These are phyloP conservation scores for Stenurella melanura DNA, from an alignment of 2,888 invertebrate genomes.

Conservation along the genomic window DNA sequence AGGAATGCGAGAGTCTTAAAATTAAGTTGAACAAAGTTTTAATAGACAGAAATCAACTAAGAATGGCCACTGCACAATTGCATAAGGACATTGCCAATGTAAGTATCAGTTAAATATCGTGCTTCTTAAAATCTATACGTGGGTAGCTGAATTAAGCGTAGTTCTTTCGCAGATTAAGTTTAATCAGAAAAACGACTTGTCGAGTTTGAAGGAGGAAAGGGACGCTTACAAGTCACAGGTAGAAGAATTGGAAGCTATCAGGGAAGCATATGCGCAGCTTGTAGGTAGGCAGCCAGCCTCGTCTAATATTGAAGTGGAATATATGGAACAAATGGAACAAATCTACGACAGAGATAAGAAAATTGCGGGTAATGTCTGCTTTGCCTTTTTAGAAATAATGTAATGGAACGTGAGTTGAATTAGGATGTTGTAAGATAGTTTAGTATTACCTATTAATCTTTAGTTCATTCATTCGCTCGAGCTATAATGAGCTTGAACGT, in stretches of 20 bases:
- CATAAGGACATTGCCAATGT: slow-evolving; percentile 38
- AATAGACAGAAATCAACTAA: slow-evolving; percentile 54
- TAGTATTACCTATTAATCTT: too few relatives aligned
- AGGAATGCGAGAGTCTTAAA: slow-evolving; percentile 52
- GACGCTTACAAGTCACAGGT: slow-evolving; percentile 60
- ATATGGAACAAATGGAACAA: slow-evolving; percentile 47
- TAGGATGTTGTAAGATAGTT: too few relatives aligned
- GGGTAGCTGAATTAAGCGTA: neutral
- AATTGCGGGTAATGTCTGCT: slow-evolving; percentile 46
- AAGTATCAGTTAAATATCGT: slow-evolving; percentile 5
- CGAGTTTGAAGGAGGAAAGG: slow-evolving; percentile 49
- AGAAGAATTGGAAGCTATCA: slow-evolving; percentile 61
- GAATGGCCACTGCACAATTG: slow-evolving; percentile 40
- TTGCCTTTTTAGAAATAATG: neutral
- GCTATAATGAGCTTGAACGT: too few relatives aligned
- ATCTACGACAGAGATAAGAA: slow-evolving; percentile 47
- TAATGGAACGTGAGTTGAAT: too few relatives aligned
- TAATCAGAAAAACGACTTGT: slow-evolving; percentile 42
- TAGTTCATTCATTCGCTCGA: too few relatives aligned
- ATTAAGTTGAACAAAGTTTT: slow-evolving; percentile 47
- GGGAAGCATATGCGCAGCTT: slow-evolving; percentile 60
- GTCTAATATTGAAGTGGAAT: slow-evolving; percentile 46
- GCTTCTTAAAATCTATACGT: neutral
- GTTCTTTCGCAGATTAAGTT: slow-evolving; percentile 43
- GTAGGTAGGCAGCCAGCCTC: slow-evolving; percentile 52